Percentiles rank a stretch among this genome's conserved stretches.
phyloP scores from a whole-genome alignment of 2,888 invertebrate species.

The Heteromyza rotundicornis region DNA sequence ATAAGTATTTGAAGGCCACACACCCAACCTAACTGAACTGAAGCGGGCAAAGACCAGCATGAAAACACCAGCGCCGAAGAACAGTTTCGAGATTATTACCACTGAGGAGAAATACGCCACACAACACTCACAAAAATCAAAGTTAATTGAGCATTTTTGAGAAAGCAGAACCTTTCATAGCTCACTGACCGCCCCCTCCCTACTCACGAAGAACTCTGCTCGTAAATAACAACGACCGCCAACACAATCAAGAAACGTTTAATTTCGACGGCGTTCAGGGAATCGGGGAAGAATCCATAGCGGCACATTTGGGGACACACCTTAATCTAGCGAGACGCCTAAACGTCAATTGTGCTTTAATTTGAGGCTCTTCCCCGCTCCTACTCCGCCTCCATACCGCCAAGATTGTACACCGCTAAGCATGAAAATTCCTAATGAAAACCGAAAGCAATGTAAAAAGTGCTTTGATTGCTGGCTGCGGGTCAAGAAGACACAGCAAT shows the following conservation, averaged over 20 bases:
- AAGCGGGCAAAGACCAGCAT: neutral
- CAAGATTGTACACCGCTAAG: too few relatives aligned
- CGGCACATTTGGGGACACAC: constrained; percentile 27
- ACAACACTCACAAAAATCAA: constrained; percentile 42
- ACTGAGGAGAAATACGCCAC: constrained; percentile 9
- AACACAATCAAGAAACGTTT: constrained; percentile 21
- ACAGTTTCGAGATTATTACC: constrained; percentile 22
- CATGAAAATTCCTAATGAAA: neutral
- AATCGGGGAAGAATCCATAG: neutral
- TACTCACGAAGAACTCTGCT: neutral
- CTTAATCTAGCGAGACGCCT: constrained; percentile 35
- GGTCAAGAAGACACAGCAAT: too few relatives aligned
- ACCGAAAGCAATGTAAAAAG: neutral
- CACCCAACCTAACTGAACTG: neutral
- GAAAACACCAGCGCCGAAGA: neutral
- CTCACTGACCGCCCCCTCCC: neutral
- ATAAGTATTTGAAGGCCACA: constrained; percentile 2
- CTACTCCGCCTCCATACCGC: constrained; percentile 16
- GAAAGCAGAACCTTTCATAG: neutral
- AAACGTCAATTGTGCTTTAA: constrained; percentile 26
- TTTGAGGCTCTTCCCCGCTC: constrained; percentile 21
- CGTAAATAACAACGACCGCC: neutral
- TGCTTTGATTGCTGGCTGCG: neutral
- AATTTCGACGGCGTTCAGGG: neutral
- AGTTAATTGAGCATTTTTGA: constrained; percentile 42